These are phyloP conservation scores for Oryzias melastigma DNA, from an alignment of 2,113 vertebrate species.

Conservation along the genomic window DNA sequence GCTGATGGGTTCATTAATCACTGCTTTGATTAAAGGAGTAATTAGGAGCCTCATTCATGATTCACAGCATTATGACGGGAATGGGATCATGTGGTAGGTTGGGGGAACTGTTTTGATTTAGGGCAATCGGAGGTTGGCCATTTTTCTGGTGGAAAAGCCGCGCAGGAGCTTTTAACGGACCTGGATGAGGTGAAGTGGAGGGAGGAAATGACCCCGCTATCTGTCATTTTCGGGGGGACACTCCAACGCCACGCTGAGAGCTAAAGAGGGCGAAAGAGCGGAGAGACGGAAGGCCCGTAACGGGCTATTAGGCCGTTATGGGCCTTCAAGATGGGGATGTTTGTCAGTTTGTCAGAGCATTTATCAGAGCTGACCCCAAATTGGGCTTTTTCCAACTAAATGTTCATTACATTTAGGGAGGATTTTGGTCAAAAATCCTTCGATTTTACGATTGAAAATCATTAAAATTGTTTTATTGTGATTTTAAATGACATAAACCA, in stretches of 20 bases:
- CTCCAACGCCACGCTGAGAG: conserved; percentile 24
- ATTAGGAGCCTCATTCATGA: conserved; percentile 68
- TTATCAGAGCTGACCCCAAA: background rate
- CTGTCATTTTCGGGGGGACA: conserved; percentile 33
- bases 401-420: too few species aligned
- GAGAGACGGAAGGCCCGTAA: conserved; percentile 3
- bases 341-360: background rate
- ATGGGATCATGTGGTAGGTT: conserved; percentile 54
- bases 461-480: background rate
- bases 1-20: conserved; percentile 72
- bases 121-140: conserved; percentile 27
- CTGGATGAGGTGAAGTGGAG: background rate
- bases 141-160: conserved; percentile 46
- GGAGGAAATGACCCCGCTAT: conserved; percentile 30
- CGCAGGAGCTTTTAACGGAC: conserved; percentile 14
- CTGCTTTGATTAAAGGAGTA: conserved; percentile 67
- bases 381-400: too few species aligned
- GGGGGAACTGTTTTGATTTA: conserved; percentile 48
- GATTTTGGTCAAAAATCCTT: background rate
- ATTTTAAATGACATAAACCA: too few species aligned
- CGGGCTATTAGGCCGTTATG: conserved; percentile 6
- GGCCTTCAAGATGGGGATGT: background rate
- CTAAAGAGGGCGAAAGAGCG: conserved; percentile 33
- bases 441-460: too few species aligned
- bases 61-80: conserved; percentile 48